A percentile compares a stretch with the other conserved stretches of the same genome.
These are phyloP conservation scores for Speoplatyrhinus poulsoni DNA, from an alignment of 2,113 vertebrate species.

Conservation along the genomic window DNA sequence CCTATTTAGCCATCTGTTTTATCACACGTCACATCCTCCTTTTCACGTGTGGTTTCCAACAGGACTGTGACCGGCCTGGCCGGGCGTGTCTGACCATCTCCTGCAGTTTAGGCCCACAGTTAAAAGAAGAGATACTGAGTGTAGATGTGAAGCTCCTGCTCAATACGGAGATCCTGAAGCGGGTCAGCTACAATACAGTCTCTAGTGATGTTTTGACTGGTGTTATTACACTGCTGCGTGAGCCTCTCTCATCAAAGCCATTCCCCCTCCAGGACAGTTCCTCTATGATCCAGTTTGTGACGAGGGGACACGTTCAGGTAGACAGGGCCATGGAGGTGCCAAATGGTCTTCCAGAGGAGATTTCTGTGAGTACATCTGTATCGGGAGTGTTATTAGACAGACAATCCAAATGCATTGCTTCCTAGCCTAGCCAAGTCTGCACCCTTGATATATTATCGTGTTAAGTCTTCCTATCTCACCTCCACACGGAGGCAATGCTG, in stretches of 20 bases:
- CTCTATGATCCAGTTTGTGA: conserved; percentile 95
- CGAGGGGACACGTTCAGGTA: conserved; percentile 81
- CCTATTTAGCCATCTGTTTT: conserved; percentile 40
- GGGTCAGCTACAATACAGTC: conserved; percentile 68
- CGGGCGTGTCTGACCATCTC: conserved; percentile 84
- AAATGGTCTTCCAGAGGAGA: conserved; percentile 85
- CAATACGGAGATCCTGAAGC: conserved; percentile 95
- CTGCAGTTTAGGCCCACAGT: conserved; percentile 84
- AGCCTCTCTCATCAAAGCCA: background rate
- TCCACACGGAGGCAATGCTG: too few relatives aligned
- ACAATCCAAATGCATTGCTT: background rate
- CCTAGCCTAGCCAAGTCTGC: too few relatives aligned
- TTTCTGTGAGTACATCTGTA: conserved; percentile 80
- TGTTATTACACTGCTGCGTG: background rate
- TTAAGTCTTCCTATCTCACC: too few relatives aligned
- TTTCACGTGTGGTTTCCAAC: conserved; percentile 12
- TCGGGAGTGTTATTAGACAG: background rate
- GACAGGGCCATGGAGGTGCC: conserved; percentile 83
- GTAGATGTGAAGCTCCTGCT: conserved; percentile 88
- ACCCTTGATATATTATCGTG: too few relatives aligned
- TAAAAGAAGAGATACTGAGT: conserved; percentile 87
- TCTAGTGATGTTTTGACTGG: background rate
- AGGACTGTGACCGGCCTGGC: conserved; percentile 92
- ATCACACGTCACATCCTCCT: conserved; percentile 23
- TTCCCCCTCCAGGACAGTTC: conserved; percentile 85